Conservation (phyloP, 2,113 vertebrate species). For the Chamaea fasciata region DNA sequence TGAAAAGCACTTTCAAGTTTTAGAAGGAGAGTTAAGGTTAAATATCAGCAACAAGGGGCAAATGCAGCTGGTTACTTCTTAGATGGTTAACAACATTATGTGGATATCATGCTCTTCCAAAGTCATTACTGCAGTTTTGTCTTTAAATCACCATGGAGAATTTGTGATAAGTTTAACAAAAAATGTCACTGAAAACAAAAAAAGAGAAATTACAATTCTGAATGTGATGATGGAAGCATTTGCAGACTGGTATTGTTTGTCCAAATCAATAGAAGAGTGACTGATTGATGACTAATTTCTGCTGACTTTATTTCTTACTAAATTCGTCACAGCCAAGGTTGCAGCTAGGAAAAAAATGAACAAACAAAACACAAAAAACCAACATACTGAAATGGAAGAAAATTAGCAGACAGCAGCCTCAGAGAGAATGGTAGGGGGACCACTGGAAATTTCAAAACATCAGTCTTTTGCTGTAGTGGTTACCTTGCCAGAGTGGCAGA, state of each 20-base stretch:
- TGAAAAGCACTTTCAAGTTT: constrained; percentile 3
- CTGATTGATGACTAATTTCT: not conserved
- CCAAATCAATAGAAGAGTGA: not conserved
- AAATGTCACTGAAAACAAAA: not conserved
- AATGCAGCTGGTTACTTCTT: not conserved
- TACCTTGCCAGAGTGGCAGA: not conserved
- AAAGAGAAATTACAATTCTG: not conserved
- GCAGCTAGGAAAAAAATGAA: not conserved
- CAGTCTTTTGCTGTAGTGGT: not conserved
- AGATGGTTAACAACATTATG: not conserved
- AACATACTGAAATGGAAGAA: not conserved
- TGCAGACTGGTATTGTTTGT: not conserved
- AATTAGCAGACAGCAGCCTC: not conserved
- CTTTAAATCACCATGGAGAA: not conserved
- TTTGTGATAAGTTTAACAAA: not conserved
- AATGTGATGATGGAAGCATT: not conserved
- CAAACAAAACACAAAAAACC: not conserved
- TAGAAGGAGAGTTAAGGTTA: not conserved
- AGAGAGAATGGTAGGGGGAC: not conserved
- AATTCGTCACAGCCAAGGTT: not conserved
- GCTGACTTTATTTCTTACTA: not conserved
- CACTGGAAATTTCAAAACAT: not conserved
- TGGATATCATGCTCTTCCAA: not conserved
- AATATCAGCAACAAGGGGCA: not conserved
- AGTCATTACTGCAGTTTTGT: not conserved